These are phyloP conservation scores for Agapornis canus DNA, from an alignment of 2,797 vertebrate species.

Conservation along the genomic window DNA sequence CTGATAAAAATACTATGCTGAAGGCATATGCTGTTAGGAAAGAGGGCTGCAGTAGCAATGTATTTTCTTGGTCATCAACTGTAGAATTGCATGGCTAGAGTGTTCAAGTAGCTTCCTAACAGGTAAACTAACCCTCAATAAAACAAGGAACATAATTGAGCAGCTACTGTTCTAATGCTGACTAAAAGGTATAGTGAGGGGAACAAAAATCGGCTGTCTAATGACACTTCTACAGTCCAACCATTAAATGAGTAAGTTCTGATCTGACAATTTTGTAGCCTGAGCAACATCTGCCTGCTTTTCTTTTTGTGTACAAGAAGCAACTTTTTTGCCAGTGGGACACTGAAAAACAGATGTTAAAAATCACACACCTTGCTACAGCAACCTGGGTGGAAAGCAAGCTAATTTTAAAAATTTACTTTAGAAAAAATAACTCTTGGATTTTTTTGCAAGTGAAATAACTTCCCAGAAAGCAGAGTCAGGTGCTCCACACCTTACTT, in stretches of 20 bases:
- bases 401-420: neutral
- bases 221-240: neutral
- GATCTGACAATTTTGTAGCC: neutral
- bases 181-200: neutral
- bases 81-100: rapidly evolving
- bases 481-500: neutral
- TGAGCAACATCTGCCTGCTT: neutral
- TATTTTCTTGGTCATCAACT: neutral
- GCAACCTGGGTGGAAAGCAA: neutral
- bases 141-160: neutral
- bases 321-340: neutral
- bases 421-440: neutral
- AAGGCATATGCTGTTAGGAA: neutral
- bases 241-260: neutral
- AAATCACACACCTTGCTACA: neutral
- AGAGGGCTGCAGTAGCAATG: neutral
- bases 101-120: neutral
- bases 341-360: neutral
- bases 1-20: neutral
- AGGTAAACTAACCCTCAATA: neutral
- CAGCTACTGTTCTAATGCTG: neutral
- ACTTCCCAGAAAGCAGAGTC: neutral
- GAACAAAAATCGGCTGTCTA: neutral
- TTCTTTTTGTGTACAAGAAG: neutral
- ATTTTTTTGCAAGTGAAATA: neutral